These are phyloP conservation scores for Poeciliopsis infans DNA, from an alignment of 2,797 vertebrate genomes.

Conservation along the genomic window DNA sequence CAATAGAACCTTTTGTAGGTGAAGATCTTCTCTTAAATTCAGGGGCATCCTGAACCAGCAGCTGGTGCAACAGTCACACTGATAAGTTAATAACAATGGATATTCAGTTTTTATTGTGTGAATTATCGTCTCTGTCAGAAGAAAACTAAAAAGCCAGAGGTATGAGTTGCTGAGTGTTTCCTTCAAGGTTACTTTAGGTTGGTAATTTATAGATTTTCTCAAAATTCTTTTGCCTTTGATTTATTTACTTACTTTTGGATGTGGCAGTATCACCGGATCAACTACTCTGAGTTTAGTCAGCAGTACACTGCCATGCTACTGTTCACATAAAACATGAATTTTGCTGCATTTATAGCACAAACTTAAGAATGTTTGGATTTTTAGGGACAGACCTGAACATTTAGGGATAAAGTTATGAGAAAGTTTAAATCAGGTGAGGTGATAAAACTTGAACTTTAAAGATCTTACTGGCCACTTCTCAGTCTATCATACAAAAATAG, in stretches of 20 bases:
- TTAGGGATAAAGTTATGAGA: neutral
- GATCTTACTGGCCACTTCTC: neutral
- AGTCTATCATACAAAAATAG: neutral
- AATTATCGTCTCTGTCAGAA: neutral
- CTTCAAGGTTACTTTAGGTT: neutral
- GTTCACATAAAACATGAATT: neutral
- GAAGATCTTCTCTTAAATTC: neutral
- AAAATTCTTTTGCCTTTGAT: neutral
- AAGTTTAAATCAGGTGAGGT: no score
- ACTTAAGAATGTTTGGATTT: neutral
- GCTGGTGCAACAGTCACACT: neutral
- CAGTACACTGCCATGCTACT: neutral
- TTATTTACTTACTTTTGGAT: neutral
- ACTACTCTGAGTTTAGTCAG: neutral
- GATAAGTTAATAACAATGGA: neutral
- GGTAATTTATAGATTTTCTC: neutral
- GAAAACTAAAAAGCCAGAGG: neutral
- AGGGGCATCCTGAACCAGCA: neutral
- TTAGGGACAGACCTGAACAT: neutral
- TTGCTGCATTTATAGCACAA: neutral
- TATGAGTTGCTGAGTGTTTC: neutral
- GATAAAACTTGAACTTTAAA: neutral
- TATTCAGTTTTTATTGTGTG: neutral
- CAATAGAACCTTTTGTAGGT: neutral
- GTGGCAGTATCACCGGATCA: neutral